These are phyloP conservation scores for Phalanger gymnotis DNA, from an alignment of 2,797 vertebrate species.

Conservation along the genomic window DNA sequence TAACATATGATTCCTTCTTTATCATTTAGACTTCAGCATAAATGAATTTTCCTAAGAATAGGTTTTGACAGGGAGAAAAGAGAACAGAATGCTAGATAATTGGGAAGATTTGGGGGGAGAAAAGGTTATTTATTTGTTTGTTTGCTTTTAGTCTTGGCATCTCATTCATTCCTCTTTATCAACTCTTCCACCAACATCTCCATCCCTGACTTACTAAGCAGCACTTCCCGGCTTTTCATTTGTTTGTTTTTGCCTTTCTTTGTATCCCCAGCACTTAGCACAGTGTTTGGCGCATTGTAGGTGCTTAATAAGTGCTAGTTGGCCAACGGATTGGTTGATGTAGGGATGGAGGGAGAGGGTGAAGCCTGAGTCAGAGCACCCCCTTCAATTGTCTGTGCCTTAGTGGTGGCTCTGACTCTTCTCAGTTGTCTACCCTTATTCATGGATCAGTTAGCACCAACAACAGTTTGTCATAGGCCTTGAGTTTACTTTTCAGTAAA, in stretches of 20 bases:
- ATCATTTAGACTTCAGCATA: background rate
- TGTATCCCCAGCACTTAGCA: background rate
- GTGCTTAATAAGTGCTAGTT: background rate
- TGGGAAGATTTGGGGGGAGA: background rate
- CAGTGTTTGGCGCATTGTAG: background rate
- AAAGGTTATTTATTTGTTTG: background rate
- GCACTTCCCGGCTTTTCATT: background rate
- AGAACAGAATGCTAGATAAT: background rate
- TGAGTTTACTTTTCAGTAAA: background rate
- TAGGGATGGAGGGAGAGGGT: background rate
- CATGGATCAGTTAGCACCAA: background rate
- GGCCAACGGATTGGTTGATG: background rate
- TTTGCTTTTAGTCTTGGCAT: background rate
- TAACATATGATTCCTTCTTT: background rate
- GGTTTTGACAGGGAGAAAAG: background rate
- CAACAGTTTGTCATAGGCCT: background rate
- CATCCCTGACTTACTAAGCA: background rate
- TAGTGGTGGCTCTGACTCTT: background rate
- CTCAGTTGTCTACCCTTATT: background rate
- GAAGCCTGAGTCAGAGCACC: background rate
- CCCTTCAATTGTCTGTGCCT: background rate
- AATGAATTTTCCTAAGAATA: slow-evolving; percentile 8
- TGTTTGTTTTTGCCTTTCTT: background rate
- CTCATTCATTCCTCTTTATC: background rate
- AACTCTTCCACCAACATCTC: background rate